Evolutionary conservation across 2,113 vertebrate species (phyloP).

Genomic region (Aldabrachelys gigantea): DNA sequence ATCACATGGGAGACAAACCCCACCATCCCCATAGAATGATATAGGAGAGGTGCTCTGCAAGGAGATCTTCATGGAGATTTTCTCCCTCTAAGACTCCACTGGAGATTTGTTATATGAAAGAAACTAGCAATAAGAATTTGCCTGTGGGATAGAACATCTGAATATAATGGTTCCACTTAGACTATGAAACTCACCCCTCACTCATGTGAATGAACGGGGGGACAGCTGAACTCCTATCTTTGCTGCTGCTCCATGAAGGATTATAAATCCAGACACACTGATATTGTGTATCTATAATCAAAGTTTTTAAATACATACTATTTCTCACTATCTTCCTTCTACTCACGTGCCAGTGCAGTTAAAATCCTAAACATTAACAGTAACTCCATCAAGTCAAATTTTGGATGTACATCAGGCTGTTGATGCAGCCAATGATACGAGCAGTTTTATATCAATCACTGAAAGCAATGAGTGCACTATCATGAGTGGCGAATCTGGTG

Average conservation of each 20-base stretch:
- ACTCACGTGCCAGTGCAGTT: not conserved
- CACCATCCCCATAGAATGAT: not conserved
- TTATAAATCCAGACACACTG: not conserved
- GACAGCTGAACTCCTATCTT: not conserved
- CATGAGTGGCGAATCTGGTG: too few relatives aligned
- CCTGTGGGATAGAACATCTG: not conserved
- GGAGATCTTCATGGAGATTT: not conserved
- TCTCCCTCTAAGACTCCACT: not conserved
- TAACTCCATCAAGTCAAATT: too few relatives aligned
- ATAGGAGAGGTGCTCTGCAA: not conserved
- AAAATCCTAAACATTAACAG: not conserved
- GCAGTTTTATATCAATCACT: too few relatives aligned
- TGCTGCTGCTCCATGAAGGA: not conserved
- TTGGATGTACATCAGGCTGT: too few relatives aligned
- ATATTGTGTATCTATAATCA: not conserved
- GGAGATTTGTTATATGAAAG: not conserved
- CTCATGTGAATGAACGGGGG: not conserved
- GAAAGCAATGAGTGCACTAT: too few relatives aligned
- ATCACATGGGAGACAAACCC: not conserved
- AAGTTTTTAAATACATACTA: not conserved
- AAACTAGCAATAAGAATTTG: not conserved
- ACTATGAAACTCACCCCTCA: not conserved
- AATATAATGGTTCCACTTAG: not conserved
- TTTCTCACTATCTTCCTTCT: not conserved
- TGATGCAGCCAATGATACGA: too few relatives aligned